phyloP scores from a whole-genome alignment of 1,140 invertebrate species.

The Metaphire vulgaris region DNA sequence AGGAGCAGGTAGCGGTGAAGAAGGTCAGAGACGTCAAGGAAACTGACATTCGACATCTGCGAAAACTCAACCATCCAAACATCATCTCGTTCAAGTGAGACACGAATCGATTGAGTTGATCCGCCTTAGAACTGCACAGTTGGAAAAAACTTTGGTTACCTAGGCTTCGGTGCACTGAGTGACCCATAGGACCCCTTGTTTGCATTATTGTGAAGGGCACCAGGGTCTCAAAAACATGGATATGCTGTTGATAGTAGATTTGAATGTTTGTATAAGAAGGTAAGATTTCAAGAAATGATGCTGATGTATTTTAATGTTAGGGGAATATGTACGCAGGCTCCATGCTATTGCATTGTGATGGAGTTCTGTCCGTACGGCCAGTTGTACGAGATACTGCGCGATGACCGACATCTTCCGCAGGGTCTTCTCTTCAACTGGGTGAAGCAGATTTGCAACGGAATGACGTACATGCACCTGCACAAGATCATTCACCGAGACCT shows the following conservation, averaged over 20 bases:
- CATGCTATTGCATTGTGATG: slow-evolving; percentile 93
- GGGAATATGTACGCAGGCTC: slow-evolving; percentile 84
- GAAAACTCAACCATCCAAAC: slow-evolving; percentile 91
- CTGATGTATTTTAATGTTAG: slow-evolving; percentile 53
- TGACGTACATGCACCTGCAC: slow-evolving; percentile 90
- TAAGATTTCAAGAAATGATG: no score
- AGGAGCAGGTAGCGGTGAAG: slow-evolving; percentile 80
- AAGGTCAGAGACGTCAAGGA: slow-evolving; percentile 88
- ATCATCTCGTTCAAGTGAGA: slow-evolving; percentile 86
- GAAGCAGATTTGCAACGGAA: slow-evolving; percentile 89
- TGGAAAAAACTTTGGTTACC: no score
- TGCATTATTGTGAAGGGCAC: no score
- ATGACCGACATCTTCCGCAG: slow-evolving; percentile 72
- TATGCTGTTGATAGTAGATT: no score
- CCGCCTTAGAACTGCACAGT: no score
- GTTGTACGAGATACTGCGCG: slow-evolving; percentile 79
- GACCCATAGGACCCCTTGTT: no score
- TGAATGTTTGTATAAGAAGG: no score
- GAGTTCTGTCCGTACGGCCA: slow-evolving; percentile 94
- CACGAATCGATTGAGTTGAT: neutral
- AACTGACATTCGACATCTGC: slow-evolving; percentile 86
- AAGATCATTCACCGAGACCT: slow-evolving; percentile 97
- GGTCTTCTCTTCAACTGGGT: slow-evolving; percentile 80
- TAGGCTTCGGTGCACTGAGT: no score
- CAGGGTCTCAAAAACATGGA: no score